Conservation (phyloP, 2,113 vertebrate species). For the Scomber scombrus region DNA sequence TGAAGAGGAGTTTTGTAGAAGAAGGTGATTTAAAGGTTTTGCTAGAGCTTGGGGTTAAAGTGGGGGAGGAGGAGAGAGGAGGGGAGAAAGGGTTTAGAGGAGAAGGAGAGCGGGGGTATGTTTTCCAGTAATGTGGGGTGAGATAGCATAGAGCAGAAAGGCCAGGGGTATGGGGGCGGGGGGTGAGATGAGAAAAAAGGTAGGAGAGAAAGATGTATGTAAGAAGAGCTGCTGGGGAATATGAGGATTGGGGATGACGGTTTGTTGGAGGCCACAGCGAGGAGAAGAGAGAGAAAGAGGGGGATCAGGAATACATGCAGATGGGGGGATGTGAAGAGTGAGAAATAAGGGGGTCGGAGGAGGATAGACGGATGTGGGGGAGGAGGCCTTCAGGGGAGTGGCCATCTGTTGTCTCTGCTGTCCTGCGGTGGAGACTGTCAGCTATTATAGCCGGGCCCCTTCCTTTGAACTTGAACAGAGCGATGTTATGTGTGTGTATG, state of each 20-base stretch:
- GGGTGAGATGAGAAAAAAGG: neutral
- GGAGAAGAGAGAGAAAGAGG: conserved; percentile 50
- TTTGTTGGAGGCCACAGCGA: conserved; percentile 36
- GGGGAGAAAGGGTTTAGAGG: conserved; percentile 6
- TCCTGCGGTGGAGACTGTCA: conserved; percentile 67
- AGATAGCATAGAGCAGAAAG: conserved; percentile 1
- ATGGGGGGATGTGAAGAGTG: conserved; percentile 70
- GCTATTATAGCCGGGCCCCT: conserved; percentile 51
- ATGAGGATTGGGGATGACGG: conserved; percentile 39
- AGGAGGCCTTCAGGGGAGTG: conserved; percentile 71
- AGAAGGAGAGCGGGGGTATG: neutral
- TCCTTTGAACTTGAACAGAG: conserved; percentile 77
- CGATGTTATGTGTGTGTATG: conserved; percentile 53
- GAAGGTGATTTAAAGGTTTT: conserved; percentile 5
- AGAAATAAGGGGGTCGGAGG: conserved; percentile 50
- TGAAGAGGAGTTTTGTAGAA: conserved; percentile 36
- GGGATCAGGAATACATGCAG: conserved; percentile 56
- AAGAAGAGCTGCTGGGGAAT: conserved; percentile 13
- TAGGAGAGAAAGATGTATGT: conserved; percentile 10
- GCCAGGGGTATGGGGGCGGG: neutral
- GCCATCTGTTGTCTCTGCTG: conserved; percentile 80
- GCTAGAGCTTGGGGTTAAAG: neutral
- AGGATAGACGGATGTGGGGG: conserved; percentile 68
- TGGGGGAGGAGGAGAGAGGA: neutral
- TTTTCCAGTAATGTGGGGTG: conserved; percentile 7